Percentiles rank a stretch among this genome's conserved stretches.
Conservation (phyloP, 2,797 vertebrate genomes). For the Rhabdomys pumilio region DNA sequence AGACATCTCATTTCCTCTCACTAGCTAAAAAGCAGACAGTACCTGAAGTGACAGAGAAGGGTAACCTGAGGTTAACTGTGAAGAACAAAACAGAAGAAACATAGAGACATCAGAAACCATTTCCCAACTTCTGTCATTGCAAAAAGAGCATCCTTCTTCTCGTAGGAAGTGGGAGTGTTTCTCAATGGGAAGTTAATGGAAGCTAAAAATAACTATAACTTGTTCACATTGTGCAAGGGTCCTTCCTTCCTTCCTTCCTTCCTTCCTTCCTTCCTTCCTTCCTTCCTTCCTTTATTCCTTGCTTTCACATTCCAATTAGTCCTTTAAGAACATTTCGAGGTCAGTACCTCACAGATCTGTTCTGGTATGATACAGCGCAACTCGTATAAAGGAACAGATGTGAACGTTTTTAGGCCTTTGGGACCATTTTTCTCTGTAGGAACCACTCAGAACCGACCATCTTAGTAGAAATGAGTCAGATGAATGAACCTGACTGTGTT, state of each 20-base stretch:
- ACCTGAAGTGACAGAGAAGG: conserved; percentile 9
- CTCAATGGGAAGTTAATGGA: conserved; percentile 32
- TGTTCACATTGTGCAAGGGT: background rate
- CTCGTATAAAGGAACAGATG: conserved; percentile 9
- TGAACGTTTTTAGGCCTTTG: conserved; percentile 28
- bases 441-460: background rate
- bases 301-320: conserved; percentile 45
- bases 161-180: background rate
- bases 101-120: conserved; percentile 56
- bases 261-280: background rate
- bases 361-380: background rate
- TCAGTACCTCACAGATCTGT: background rate
- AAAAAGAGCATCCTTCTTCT: conserved; percentile 52
- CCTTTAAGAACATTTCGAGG: conserved; percentile 53
- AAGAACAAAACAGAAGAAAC: conserved; percentile 67
- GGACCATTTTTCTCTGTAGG: background rate
- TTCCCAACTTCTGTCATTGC: background rate
- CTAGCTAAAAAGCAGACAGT: conserved; percentile 66
- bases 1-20: conserved; percentile 65
- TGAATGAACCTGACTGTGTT: background rate
- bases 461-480: background rate
- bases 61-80: conserved; percentile 46
- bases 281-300: background rate
- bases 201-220: conserved; percentile 29
- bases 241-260: background rate